These are phyloP conservation scores for Harpalus rufipes DNA, from an alignment of 2,888 invertebrate genomes.

Conservation along the genomic window DNA sequence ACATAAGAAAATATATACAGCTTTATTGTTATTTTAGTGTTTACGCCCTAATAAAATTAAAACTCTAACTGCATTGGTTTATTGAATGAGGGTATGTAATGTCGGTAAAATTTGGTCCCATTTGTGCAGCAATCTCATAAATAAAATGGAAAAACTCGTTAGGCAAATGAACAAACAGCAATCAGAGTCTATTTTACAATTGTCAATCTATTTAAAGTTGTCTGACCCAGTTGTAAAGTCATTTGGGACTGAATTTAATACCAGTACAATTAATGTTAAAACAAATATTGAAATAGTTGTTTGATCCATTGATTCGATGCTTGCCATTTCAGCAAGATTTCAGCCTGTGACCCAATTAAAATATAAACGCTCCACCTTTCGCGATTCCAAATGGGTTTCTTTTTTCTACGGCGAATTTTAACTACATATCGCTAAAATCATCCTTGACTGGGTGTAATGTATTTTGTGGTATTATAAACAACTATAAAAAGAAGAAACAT, in stretches of 20 bases:
- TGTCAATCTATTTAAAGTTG: conserved; percentile 47
- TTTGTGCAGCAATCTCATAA: background rate
- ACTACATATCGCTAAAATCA: background rate
- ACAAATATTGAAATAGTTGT: conserved; percentile 50
- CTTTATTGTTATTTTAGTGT: too few relatives aligned
- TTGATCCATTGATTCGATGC: conserved; percentile 47
- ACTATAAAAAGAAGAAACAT: too few relatives aligned
- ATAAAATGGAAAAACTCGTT: conserved; percentile 3
- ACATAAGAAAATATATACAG: too few relatives aligned
- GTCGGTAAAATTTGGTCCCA: background rate
- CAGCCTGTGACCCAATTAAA: conserved; percentile 38
- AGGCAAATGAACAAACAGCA: conserved; percentile 20
- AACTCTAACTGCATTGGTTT: background rate
- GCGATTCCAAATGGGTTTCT: background rate
- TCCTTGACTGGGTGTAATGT: background rate
- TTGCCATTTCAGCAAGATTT: conserved; percentile 53
- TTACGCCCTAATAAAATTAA: background rate
- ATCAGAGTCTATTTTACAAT: conserved; percentile 31
- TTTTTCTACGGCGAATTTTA: background rate
- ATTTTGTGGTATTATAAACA: too few relatives aligned
- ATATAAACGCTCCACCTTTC: conserved; percentile 4
- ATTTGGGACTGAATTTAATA: conserved; percentile 45
- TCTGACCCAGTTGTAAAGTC: conserved; percentile 50
- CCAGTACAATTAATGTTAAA: conserved; percentile 45
- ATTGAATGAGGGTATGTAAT: background rate